phyloP scores from a whole-genome alignment of 2,113 vertebrate genomes.

The Willisornis vidua region DNA sequence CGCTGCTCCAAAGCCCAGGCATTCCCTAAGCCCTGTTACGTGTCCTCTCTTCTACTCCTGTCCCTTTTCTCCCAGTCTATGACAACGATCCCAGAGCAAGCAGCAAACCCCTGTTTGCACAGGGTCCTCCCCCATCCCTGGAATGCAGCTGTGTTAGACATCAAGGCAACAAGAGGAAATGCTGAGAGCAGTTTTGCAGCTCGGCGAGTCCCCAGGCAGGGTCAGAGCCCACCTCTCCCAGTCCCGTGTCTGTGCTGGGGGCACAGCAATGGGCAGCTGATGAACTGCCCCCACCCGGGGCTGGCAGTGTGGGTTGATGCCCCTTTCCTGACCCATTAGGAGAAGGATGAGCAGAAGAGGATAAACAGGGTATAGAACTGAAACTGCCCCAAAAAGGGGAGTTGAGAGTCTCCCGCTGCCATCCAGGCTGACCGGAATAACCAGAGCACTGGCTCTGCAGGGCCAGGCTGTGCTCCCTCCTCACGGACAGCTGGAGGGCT shows the following conservation, averaged over 20 bases:
- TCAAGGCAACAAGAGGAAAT: not conserved
- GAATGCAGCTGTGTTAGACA: not conserved
- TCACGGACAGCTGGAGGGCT: not conserved
- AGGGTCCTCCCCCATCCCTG: not conserved
- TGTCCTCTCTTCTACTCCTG: not conserved
- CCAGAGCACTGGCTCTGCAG: rapidly evolving
- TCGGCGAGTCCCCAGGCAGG: not conserved
- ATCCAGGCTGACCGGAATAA: not conserved
- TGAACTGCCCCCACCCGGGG: rapidly evolving
- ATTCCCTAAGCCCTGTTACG: not conserved
- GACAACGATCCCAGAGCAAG: not conserved
- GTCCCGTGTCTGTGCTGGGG: not conserved
- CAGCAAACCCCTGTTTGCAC: not conserved
- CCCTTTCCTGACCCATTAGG: not conserved
- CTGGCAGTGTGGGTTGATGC: not conserved
- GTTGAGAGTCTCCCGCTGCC: rapidly evolving
- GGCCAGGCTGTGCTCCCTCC: not conserved
- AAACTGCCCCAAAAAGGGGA: not conserved
- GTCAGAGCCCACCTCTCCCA: not conserved
- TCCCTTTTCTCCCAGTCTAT: not conserved
- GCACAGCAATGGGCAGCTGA: not conserved
- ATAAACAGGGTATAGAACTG: not conserved
- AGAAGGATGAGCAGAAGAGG: not conserved
- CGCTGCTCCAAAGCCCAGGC: not conserved
- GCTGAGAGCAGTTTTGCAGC: not conserved